A percentile compares a stretch with the other conserved stretches of the same genome.
phyloP scores from a whole-genome alignment of 2,888 invertebrate genomes.

The Euphydryas editha region DNA sequence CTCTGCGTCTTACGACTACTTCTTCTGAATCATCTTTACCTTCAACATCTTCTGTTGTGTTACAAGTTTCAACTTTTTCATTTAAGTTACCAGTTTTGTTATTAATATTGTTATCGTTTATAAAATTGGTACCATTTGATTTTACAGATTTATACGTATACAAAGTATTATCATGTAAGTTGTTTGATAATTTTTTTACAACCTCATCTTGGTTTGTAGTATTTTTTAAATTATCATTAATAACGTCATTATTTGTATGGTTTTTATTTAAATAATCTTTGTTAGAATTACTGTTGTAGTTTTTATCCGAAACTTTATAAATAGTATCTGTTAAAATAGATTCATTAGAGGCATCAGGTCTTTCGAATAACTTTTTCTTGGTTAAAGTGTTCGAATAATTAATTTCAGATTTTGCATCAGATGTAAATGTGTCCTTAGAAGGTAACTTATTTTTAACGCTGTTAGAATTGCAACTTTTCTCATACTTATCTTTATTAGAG shows the following conservation, averaged over 20 bases:
- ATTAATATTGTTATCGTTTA: conserved; percentile 38
- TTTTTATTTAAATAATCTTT: conserved; percentile 36
- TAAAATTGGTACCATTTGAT: conserved; percentile 36
- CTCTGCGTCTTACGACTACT: conserved; percentile 70
- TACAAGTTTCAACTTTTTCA: conserved; percentile 39
- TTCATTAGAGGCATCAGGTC: conserved; percentile 52
- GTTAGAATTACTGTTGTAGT: conserved; percentile 31
- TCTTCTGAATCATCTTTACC: conserved; percentile 61
- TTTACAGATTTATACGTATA: conserved; percentile 61
- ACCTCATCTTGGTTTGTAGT: conserved; percentile 52
- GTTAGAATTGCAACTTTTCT: conserved; percentile 53
- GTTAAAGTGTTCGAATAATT: conserved; percentile 67
- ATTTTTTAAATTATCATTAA: conserved; percentile 48
- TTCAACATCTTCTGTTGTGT: conserved; percentile 45
- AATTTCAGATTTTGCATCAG: conserved; percentile 61
- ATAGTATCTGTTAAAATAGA: conserved; percentile 40
- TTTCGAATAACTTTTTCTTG: conserved; percentile 74
- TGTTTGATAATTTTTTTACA: conserved; percentile 55
- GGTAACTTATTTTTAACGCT: conserved; percentile 57
- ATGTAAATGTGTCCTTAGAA: conserved; percentile 52
- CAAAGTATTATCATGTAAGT: conserved; percentile 67
- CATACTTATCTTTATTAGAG: conserved; percentile 61
- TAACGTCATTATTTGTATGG: conserved; percentile 46
- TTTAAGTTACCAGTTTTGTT: conserved; percentile 42
- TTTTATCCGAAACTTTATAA: conserved; percentile 32